phyloP scores from a whole-genome alignment of 1,140 invertebrate genomes.

The Delia radicum region DNA sequence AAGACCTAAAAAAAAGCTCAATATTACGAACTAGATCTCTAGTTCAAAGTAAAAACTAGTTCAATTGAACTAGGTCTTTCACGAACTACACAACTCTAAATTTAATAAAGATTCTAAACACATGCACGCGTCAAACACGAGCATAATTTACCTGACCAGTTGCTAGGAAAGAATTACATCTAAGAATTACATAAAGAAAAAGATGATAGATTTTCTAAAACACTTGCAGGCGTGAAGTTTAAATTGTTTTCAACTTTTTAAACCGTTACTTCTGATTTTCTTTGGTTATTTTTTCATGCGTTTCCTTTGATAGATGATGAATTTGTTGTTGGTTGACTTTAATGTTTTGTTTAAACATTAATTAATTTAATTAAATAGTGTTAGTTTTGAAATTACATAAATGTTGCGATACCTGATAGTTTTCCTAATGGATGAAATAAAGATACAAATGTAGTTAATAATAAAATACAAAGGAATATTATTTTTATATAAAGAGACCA shows the following conservation, averaged over 20 bases:
- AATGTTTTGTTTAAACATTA: slow-evolving; percentile 8
- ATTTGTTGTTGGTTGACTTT: background rate
- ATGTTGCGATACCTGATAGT: background rate
- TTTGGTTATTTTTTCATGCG: background rate
- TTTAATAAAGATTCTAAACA: background rate
- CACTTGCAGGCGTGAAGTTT: slow-evolving; percentile 6
- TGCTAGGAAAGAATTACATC: too few species aligned
- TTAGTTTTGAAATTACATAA: background rate
- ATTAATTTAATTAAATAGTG: slow-evolving; percentile 12
- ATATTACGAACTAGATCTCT: too few species aligned
- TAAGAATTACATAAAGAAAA: background rate
- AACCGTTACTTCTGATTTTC: background rate
- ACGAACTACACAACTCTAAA: too few species aligned
- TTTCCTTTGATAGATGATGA: background rate
- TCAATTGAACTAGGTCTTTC: too few species aligned
- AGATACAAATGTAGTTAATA: background rate
- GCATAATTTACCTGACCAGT: slow-evolving; percentile 20
- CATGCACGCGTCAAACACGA: slow-evolving; percentile 16
- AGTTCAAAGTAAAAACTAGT: too few species aligned
- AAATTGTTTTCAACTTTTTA: background rate
- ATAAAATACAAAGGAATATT: too few species aligned
- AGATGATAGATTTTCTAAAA: background rate
- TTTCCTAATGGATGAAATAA: background rate
- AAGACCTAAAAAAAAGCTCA: too few species aligned
- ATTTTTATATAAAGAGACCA: too few species aligned